Percentiles rank a stretch among this genome's conserved stretches.
phyloP scores from a whole-genome alignment of 2,113 vertebrate species.

The Cheirogaleus medius region DNA sequence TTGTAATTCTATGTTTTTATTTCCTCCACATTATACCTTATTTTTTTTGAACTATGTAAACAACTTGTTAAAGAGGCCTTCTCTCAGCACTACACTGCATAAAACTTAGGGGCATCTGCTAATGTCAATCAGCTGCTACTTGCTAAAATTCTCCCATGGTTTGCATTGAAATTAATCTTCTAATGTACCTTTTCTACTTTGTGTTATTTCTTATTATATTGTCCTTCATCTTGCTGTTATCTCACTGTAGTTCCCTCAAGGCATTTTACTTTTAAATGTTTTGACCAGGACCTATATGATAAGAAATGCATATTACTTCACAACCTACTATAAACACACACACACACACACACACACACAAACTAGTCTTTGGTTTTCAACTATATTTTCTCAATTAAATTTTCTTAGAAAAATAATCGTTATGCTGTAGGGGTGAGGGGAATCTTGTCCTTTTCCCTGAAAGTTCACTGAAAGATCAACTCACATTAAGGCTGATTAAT shows the following conservation, averaged over 20 bases:
- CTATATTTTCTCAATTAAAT: not conserved
- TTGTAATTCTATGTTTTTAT: not conserved
- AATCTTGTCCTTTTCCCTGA: no score
- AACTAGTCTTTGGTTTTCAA: not conserved
- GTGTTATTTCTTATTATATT: not conserved
- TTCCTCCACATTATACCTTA: not conserved
- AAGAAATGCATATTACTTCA: not conserved
- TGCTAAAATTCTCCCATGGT: not conserved
- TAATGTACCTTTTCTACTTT: not conserved
- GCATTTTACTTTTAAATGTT: not conserved
- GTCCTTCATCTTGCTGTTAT: not conserved
- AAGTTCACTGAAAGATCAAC: no score
- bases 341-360: not conserved
- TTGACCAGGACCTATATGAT: not conserved
- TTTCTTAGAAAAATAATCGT: not conserved
- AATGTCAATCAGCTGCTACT: not conserved
- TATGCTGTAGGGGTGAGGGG: not conserved
- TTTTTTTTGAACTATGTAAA: constrained; percentile 8
- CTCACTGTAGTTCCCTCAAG: not conserved
- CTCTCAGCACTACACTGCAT: not conserved
- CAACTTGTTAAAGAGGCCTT: not conserved
- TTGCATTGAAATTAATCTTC: not conserved
- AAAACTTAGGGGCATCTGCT: not conserved
- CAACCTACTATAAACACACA: not conserved
- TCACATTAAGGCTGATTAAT: no score